Percentiles rank a stretch among this genome's conserved stretches.
phyloP scores from a whole-genome alignment of 2,113 vertebrate genomes.

The Neogobius melanostomus region DNA sequence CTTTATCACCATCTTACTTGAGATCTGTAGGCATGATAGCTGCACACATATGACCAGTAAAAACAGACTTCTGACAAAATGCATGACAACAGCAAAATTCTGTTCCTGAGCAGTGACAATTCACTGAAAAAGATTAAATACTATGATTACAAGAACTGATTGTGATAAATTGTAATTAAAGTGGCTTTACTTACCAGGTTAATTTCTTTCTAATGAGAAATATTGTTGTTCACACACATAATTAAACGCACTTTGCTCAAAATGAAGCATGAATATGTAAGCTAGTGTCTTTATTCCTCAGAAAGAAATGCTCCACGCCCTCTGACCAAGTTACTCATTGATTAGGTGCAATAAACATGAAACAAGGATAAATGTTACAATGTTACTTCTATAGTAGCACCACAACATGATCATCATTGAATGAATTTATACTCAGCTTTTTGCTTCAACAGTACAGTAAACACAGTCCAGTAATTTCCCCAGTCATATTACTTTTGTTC shows the following conservation, averaged over 20 bases:
- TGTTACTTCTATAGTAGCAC: slow-evolving; percentile 10
- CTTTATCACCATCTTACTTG: slow-evolving; percentile 55
- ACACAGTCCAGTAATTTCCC: slow-evolving; percentile 45
- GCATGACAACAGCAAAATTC: slow-evolving; percentile 51
- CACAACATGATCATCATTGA: background rate
- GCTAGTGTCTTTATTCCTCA: slow-evolving; percentile 21
- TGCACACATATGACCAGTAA: slow-evolving; percentile 26
- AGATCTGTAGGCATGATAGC: slow-evolving; percentile 38
- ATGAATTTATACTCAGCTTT: background rate
- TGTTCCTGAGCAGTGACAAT: slow-evolving; percentile 11
- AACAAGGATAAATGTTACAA: slow-evolving; percentile 44
- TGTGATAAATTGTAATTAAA: background rate
- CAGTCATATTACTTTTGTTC: slow-evolving; percentile 1
- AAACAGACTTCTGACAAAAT: slow-evolving; percentile 20
- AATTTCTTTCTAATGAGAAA: background rate
- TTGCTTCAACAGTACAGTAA: slow-evolving; percentile 22
- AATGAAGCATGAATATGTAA: slow-evolving; percentile 13
- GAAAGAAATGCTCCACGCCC: slow-evolving; percentile 56
- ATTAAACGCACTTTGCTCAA: background rate
- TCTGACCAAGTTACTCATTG: slow-evolving; percentile 74
- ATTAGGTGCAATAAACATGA: slow-evolving; percentile 57
- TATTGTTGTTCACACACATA: background rate
- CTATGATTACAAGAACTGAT: background rate
- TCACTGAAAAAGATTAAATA: background rate
- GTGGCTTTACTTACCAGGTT: slow-evolving; percentile 41